These are phyloP conservation scores for Phrynosoma platyrhinos DNA, from an alignment of 2,113 vertebrate species.

Conservation along the genomic window DNA sequence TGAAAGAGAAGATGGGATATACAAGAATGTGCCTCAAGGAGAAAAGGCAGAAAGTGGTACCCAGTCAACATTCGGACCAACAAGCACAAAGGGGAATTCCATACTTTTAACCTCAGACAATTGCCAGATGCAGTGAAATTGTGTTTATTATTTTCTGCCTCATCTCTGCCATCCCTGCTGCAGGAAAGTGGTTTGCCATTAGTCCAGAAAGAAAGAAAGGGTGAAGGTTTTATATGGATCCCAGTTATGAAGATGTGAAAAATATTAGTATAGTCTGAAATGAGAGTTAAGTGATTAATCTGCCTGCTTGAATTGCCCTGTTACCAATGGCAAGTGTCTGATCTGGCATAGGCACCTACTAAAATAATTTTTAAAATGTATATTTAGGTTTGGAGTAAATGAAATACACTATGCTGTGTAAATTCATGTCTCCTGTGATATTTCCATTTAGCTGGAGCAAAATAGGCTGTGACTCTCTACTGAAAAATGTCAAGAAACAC, in stretches of 20 bases:
- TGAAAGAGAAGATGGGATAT: neutral
- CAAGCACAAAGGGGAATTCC: neutral
- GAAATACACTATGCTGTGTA: constrained; percentile 26
- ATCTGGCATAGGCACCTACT: constrained; percentile 17
- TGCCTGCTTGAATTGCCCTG: neutral
- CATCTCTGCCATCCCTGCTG: neutral
- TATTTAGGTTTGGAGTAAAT: constrained; percentile 33
- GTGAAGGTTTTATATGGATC: neutral
- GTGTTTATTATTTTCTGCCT: neutral
- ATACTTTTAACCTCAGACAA: neutral
- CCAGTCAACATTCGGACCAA: neutral
- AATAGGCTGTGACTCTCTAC: constrained; percentile 49
- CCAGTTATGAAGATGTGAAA: neutral
- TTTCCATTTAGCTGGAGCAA: constrained; percentile 60
- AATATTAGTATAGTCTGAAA: neutral
- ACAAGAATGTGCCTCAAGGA: neutral
- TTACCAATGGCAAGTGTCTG: constrained; percentile 16
- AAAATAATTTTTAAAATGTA: constrained; percentile 1
- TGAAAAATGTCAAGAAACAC: constrained; percentile 56
- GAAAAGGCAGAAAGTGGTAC: neutral
- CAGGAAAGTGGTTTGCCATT: neutral
- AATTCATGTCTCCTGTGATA: constrained; percentile 56
- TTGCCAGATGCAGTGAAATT: neutral
- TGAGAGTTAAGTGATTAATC: constrained; percentile 9
- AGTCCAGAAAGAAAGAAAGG: neutral